These are phyloP conservation scores for Phyllotis vaccarum DNA, from an alignment of 2,797 vertebrate genomes.

Conservation along the genomic window DNA sequence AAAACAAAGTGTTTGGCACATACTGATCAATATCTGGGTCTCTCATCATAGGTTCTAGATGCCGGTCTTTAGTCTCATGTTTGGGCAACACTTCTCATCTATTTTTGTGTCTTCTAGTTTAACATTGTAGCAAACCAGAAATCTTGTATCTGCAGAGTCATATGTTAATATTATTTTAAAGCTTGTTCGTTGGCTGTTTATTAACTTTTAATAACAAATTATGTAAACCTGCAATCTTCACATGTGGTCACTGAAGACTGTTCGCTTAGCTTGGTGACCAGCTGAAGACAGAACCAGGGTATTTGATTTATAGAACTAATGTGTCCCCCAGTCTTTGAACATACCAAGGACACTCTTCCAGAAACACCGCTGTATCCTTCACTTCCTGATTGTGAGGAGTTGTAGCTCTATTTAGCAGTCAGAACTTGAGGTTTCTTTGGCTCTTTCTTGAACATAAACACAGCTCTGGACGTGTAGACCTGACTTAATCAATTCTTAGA, in stretches of 20 bases:
- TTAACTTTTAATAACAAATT: not conserved
- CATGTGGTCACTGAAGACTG: not conserved
- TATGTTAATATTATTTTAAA: not conserved
- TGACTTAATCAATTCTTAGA: not conserved
- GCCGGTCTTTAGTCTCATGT: not conserved
- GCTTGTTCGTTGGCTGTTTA: not conserved
- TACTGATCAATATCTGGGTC: too few species aligned
- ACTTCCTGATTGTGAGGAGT: not conserved
- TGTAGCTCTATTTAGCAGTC: rapidly evolving
- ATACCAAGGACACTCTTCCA: rapidly evolving
- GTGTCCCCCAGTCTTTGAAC: rapidly evolving
- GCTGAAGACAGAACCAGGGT: not conserved
- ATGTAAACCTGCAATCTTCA: not conserved
- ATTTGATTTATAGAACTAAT: not conserved
- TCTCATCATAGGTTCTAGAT: not conserved
- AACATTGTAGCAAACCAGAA: not conserved
- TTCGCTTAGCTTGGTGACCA: too few species aligned
- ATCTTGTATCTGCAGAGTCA: too few species aligned
- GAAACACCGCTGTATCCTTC: rapidly evolving
- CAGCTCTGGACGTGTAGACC: rapidly evolving
- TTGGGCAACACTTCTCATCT: not conserved
- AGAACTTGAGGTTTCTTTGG: rapidly evolving
- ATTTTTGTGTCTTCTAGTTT: not conserved
- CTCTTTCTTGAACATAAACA: not conserved
- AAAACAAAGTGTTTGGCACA: not conserved